Evolutionary conservation across 2,113 vertebrate genomes (phyloP), one percentile per base, ranked within the genome.

Genomic region (Anguilla japonica): DNA sequence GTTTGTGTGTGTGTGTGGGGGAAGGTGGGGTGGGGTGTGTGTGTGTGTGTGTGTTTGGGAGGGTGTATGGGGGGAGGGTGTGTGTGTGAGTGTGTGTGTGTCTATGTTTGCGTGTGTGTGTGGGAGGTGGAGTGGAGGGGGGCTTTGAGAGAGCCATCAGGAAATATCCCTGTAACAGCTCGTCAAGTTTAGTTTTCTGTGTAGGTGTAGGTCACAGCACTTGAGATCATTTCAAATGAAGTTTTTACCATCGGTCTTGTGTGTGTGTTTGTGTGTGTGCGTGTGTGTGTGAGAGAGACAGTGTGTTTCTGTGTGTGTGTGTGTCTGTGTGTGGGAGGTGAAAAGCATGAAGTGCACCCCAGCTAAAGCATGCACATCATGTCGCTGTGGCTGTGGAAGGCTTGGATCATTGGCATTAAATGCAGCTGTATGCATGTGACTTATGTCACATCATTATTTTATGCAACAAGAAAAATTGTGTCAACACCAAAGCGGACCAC

Each of bases 401-500:
- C 39, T 46, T 53, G 50, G 50, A 53, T 2, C 50, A 53, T 53
- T 53, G 50, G 11, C 7, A 53, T 14, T 18, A 20, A 57, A 16
- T 41, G 14, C 34, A 41, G 14, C 80, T n/a, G 26, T 20, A 18
- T 29, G 41, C 56, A 53, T 39, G 43, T 57, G 8, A 41, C 41
- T 29, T 43, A 4, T n/a, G 22, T 82, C 39, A 86, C 20, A 41
- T 39, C 82, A 13, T 75, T 63, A 26, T n/a, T 75, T 75, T 20
- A n/a, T 26, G 60, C 34, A 53, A 50, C 29, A 80, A 60, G 5
- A 46, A 22, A 41, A 63, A 60, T 5, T 71, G 87, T 86, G 87
- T 86, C 88, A 87, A 88, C 4, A 46, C 43, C 43, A 92, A 89
- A 91, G 90, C 89, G 86, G 86, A 63, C 50, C 81, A n/a, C n/a